Percentiles rank a stretch among this genome's conserved stretches.
phyloP scores from a whole-genome alignment of 2,888 invertebrate species.

The Charanyca ferruginea region DNA sequence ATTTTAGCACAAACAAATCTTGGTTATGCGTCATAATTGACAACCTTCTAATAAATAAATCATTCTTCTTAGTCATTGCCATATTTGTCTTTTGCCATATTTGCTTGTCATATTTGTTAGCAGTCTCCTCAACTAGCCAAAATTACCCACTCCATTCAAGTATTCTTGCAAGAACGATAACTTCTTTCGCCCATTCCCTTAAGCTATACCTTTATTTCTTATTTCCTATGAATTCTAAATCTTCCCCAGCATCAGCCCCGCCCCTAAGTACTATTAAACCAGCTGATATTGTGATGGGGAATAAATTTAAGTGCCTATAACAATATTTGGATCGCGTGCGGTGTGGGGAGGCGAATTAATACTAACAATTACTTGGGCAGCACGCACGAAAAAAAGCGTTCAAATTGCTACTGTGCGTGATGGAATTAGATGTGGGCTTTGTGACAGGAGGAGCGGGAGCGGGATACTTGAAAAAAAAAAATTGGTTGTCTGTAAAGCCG shows the following conservation, averaged over 20 bases:
- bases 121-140: not conserved
- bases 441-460: slow-evolving; percentile 58
- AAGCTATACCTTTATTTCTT: slow-evolving; percentile 4
- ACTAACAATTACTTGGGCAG: slow-evolving; percentile 85
- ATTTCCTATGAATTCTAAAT: slow-evolving; percentile 44
- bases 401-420: slow-evolving; percentile 88
- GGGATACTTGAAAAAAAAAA: slow-evolving; percentile 28
- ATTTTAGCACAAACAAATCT: too few relatives aligned
- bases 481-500: too few relatives aligned
- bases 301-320: slow-evolving; percentile 72
- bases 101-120: too few relatives aligned
- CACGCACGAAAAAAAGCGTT: slow-evolving; percentile 85
- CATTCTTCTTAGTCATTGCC: not conserved
- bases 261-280: slow-evolving; percentile 45
- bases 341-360: slow-evolving; percentile 84
- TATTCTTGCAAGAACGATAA: slow-evolving; percentile 2
- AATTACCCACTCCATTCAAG: not conserved
- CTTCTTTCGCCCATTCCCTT: slow-evolving; percentile 1
- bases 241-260: slow-evolving; percentile 47
- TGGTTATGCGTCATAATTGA: too few relatives aligned
- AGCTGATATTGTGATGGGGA: slow-evolving; percentile 58
- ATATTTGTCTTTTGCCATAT: too few relatives aligned
- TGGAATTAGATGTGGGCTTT: slow-evolving; percentile 50
- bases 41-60: not conserved
- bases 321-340: slow-evolving; percentile 81